Evolutionary conservation across 2,888 invertebrate genomes (phyloP).

Genomic region (Caenorhabditis wallacei): DNA sequence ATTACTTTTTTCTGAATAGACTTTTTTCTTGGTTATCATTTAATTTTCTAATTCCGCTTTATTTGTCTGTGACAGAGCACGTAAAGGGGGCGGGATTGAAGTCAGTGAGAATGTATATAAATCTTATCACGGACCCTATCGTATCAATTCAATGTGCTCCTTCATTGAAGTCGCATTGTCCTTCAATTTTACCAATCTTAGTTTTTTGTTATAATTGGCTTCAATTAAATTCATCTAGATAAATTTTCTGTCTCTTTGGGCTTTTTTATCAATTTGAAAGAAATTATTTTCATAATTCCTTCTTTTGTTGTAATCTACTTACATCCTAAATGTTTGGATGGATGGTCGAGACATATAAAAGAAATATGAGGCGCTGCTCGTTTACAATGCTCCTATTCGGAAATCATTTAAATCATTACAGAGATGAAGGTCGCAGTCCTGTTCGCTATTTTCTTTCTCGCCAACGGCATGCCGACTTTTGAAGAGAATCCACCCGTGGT

Average conservation of each 20-base stretch:
- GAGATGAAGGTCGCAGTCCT: too few species aligned
- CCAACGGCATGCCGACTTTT: too few species aligned
- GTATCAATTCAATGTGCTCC: neutral
- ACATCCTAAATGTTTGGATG: too few species aligned
- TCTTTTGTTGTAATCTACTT: neutral
- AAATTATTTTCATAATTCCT: neutral
- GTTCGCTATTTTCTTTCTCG: too few species aligned
- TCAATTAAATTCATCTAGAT: neutral
- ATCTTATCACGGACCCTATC: neutral
- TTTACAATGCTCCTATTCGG: too few species aligned
- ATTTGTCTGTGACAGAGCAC: too few species aligned
- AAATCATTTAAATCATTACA: too few species aligned
- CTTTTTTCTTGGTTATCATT: neutral
- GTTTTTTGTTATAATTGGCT: neutral
- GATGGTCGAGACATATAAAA: too few species aligned
- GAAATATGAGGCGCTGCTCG: too few species aligned
- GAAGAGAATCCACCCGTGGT: too few species aligned
- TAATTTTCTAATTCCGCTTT: neutral
- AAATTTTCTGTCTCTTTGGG: neutral
- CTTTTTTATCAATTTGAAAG: neutral
- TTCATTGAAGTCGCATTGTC: neutral
- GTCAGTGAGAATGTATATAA: neutral
- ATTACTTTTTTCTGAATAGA: neutral
- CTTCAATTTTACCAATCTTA: neutral
- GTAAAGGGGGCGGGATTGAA: too few species aligned